These are phyloP conservation scores for Pseudochirops cupreus DNA, from an alignment of 2,797 vertebrate genomes.

Conservation along the genomic window DNA sequence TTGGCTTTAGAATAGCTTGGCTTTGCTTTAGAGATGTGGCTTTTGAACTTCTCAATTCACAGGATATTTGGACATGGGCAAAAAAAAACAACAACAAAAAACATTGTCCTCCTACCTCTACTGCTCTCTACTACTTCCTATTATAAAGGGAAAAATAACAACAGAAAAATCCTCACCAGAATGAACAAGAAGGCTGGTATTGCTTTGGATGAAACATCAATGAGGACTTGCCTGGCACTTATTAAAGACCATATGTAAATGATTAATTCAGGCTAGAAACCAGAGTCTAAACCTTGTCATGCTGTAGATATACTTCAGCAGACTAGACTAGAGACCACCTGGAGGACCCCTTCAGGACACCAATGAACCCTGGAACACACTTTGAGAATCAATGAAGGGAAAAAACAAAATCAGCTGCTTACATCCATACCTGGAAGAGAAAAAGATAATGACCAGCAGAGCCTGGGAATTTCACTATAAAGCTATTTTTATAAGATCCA, in stretches of 20 bases:
- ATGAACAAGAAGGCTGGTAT: slow-evolving; percentile 32
- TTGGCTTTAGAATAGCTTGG: slow-evolving; percentile 16
- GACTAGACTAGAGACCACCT: slow-evolving; percentile 65
- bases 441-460: not conserved
- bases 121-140: slow-evolving; percentile 28
- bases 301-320: slow-evolving; percentile 70
- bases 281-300: slow-evolving; percentile 73
- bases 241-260: slow-evolving; percentile 76
- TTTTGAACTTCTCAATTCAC: slow-evolving; percentile 15
- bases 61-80: not conserved
- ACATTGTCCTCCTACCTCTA: not conserved
- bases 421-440: not conserved
- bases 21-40: slow-evolving; percentile 27
- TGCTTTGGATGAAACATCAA: slow-evolving; percentile 50
- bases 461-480: not conserved
- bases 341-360: slow-evolving; percentile 57
- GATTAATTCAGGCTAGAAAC: slow-evolving; percentile 76
- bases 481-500: not conserved
- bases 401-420: slow-evolving; percentile 18
- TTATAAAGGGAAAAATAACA: slow-evolving; percentile 14
- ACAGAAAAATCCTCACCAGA: not conserved
- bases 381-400: slow-evolving; percentile 59
- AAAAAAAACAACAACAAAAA: not conserved
- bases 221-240: slow-evolving; percentile 71
- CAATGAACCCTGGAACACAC: slow-evolving; percentile 15